Base-by-base conservation (phyloP, 2,888 invertebrate species). In the Meloe dianella region DNA sequence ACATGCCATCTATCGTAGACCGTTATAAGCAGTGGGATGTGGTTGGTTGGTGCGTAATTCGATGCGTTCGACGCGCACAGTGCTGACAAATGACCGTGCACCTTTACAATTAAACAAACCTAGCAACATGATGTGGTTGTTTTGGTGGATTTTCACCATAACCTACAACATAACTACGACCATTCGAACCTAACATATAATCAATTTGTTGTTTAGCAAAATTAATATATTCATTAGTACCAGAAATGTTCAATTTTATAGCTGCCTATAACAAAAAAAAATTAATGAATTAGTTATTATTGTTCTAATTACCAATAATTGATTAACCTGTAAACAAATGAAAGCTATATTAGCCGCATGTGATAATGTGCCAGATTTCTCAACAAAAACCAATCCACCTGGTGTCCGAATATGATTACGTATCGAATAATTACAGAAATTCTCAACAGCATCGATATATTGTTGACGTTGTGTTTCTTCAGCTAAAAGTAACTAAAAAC, bases 331-430 rank as follows among this genome's bases (percentile, higher is more conserved):
- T 38, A 88, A 81, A 68, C 87, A 87, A 56, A 87, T 77, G 72
- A 87, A 87, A 0, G 86, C 87, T 1, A 86, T 83, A 73, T 87
- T 88, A 1, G 87, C 85, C 0, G 87, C 87, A 72, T 87, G 86
- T 32, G 86, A 84, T 12, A 87, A 80, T 1, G 87, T 86, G 1
- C 88, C 88, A 67, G 82, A 84, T 73, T 86, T 86, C 63, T 86
- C 85, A 56, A 88, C 85, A 75, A 84, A 88, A 9, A 87, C 75
- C 30, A 88, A 79, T 2, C 88, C 87, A 72, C 85, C 85, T 0
- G 87, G 86, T 0, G 88, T 87, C 61, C 84, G 80, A 67, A 82
- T 83, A 67, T 85, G 85, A 17, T 82, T 78, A 47, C 81, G 72
- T 1, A 85, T 79, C n/a, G 85, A 82, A 74, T 83, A 86, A 65